Evolutionary conservation across 2,797 vertebrate species (phyloP).

Genomic region (Scomberomorus guttatus): DNA sequence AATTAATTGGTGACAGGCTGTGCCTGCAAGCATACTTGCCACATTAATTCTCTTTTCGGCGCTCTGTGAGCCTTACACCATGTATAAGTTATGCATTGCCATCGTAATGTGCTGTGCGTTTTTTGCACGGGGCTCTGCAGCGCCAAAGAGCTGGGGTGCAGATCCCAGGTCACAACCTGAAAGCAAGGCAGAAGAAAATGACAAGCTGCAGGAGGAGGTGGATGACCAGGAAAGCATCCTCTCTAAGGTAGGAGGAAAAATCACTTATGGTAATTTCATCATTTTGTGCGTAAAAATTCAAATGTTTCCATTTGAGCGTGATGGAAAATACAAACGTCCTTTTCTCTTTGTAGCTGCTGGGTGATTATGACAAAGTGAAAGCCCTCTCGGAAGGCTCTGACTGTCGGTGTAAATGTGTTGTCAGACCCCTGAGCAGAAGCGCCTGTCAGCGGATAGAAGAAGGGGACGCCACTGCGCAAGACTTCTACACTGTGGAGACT

Average conservation of each 20-base stretch:
- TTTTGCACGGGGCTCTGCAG: constrained; percentile 56
- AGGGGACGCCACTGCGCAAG: constrained; percentile 84
- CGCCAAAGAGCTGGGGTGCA: constrained; percentile 53
- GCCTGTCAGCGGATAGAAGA: constrained; percentile 90
- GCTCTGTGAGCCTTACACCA: constrained; percentile 49
- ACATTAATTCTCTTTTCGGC: neutral
- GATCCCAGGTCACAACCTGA: constrained; percentile 37
- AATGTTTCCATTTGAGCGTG: constrained; percentile 54
- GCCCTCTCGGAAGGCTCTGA: constrained; percentile 95
- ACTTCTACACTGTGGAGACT: constrained; percentile 95
- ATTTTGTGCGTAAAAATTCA: constrained; percentile 31
- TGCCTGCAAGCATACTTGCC: constrained; percentile 38
- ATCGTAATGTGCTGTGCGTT: constrained; percentile 65
- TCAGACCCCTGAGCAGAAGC: constrained; percentile 92
- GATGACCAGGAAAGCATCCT: constrained; percentile 89
- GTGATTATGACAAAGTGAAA: constrained; percentile 98
- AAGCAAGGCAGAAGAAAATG: neutral
- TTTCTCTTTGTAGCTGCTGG: constrained; percentile 91
- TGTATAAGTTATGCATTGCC: constrained; percentile 59
- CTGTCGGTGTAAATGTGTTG: constrained; percentile 97
- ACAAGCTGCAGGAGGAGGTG: constrained; percentile 82
- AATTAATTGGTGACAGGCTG: constrained; percentile 48
- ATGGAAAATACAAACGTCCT: constrained; percentile 79
- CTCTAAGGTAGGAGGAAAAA: constrained; percentile 86
- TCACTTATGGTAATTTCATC: neutral